A percentile compares a stretch with the other conserved stretches of the same genome.
These are phyloP conservation scores for Lordiphosa clarofinis DNA, from an alignment of 1,140 invertebrate genomes.

Conservation along the genomic window DNA sequence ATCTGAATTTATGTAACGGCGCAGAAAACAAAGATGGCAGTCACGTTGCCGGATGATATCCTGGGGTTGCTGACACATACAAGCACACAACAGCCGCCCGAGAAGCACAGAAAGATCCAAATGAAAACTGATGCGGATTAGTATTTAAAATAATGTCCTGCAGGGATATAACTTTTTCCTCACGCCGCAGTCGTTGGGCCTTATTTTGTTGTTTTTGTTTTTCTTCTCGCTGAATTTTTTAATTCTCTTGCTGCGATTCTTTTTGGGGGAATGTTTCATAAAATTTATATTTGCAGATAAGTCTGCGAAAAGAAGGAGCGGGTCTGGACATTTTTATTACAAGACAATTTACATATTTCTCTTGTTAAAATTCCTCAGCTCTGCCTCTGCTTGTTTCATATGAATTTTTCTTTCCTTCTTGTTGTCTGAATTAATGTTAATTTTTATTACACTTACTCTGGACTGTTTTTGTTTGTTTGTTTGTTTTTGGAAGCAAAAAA, in stretches of 20 bases:
- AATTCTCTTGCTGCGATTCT: constrained; percentile 58
- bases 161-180: constrained; percentile 76
- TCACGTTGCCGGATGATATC: constrained; percentile 39
- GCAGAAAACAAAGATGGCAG: constrained; percentile 71
- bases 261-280: constrained; percentile 67
- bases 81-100: background rate
- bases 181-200: constrained; percentile 40
- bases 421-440: constrained; percentile 67
- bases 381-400: constrained; percentile 47
- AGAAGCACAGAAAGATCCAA: constrained; percentile 50
- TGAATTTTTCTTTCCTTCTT: constrained; percentile 35
- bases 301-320: constrained; percentile 7
- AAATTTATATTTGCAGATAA: constrained; percentile 76
- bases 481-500: constrained; percentile 26
- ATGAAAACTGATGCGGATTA: constrained; percentile 79
- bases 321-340: constrained; percentile 70
- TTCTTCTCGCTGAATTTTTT: constrained; percentile 70
- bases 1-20: constrained; percentile 78
- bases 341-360: constrained; percentile 76
- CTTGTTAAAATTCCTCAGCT: constrained; percentile 68
- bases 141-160: constrained; percentile 80
- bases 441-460: constrained; percentile 62
- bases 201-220: no score
- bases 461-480: constrained; percentile 47
- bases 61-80: constrained; percentile 42